phyloP scores from a whole-genome alignment of 2,113 vertebrate genomes.

The Macquaria australasica region DNA sequence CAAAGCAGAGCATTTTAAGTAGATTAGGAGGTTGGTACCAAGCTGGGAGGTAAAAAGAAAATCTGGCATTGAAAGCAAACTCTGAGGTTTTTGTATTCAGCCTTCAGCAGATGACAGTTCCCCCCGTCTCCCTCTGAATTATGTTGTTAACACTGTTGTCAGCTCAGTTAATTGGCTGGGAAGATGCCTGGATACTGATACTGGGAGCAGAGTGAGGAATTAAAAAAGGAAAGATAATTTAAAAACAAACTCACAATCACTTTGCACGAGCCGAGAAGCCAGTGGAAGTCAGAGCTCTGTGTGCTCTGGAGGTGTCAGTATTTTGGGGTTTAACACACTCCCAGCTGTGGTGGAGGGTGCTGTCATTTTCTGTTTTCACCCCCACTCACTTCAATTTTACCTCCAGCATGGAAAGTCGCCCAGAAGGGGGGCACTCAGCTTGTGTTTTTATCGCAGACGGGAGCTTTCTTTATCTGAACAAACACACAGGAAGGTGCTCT shows the following conservation, averaged over 20 bases:
- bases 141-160: constrained; percentile 31
- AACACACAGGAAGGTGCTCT: constrained; percentile 11
- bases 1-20: constrained; percentile 20
- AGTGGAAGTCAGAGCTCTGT: neutral
- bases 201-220: neutral
- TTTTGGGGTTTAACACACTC: neutral
- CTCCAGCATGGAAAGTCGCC: constrained; percentile 21
- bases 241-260: neutral
- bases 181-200: constrained; percentile 16
- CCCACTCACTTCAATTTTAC: constrained; percentile 23
- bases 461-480: neutral
- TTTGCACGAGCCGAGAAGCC: neutral
- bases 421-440: constrained; percentile 18
- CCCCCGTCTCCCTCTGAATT: constrained; percentile 10
- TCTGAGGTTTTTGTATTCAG: neutral
- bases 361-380: constrained; percentile 21
- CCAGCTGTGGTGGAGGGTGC: neutral
- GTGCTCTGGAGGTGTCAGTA: neutral
- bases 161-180: constrained; percentile 32
- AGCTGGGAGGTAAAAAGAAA: constrained; percentile 10
- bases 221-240: constrained; percentile 17
- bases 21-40: constrained; percentile 11
- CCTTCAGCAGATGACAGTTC: constrained; percentile 6
- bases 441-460: constrained; percentile 1
- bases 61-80: neutral